phyloP scores from a whole-genome alignment of 2,888 invertebrate genomes.

The Alentia gelatinosa region DNA sequence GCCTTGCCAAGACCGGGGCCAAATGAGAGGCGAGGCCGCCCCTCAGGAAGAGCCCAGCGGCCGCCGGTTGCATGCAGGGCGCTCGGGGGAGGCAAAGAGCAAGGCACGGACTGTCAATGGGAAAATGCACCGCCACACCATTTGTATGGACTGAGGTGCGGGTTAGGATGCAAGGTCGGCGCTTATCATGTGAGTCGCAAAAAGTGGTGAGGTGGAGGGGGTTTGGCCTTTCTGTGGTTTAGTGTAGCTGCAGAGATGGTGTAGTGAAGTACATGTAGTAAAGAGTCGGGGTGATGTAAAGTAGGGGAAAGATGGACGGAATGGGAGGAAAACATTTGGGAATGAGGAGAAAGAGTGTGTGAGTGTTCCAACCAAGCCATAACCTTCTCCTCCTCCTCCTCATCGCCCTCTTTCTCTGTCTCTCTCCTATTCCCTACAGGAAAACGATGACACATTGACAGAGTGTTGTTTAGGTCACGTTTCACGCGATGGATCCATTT shows the following conservation, averaged over 20 bases:
- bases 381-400: neutral
- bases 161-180: conserved; percentile 21
- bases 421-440: neutral
- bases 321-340: too few relatives aligned
- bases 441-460: neutral
- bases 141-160: conserved; percentile 19
- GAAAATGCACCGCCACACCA: conserved; percentile 39
- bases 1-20: neutral
- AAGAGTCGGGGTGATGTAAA: neutral
- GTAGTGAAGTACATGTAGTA: too few relatives aligned
- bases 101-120: neutral
- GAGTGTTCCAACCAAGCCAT: too few relatives aligned
- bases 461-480: neutral
- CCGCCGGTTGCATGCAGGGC: conserved; percentile 25
- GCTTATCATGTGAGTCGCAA: neutral
- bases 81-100: neutral
- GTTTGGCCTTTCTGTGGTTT: too few relatives aligned
- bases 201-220: neutral
- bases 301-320: too few relatives aligned
- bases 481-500: neutral
- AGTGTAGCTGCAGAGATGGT: neutral
- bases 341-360: too few relatives aligned
- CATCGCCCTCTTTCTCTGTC: neutral
- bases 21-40: conserved; percentile 10
- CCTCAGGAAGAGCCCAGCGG: neutral